Percentiles rank a stretch among this genome's conserved stretches.
These are phyloP conservation scores for Athetis lepigone DNA, from an alignment of 2,888 invertebrate species.

Conservation along the genomic window DNA sequence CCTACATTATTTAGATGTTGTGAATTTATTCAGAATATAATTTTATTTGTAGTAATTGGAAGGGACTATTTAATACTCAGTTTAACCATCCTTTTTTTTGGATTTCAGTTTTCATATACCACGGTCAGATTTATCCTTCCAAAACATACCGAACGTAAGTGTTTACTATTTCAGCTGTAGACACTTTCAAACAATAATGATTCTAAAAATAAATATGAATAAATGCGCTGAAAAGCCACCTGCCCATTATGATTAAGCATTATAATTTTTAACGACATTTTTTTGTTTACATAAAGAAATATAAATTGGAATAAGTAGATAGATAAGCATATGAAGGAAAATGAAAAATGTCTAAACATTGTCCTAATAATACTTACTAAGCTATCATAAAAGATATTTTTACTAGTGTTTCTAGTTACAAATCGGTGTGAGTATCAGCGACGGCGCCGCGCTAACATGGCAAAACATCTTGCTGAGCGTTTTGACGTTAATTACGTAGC, in stretches of 20 bases:
- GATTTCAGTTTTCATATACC: not conserved
- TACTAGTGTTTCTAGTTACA: slow-evolving; percentile 3
- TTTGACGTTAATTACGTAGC: slow-evolving; percentile 60
- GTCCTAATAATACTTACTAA: too few relatives aligned
- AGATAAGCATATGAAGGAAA: too few relatives aligned
- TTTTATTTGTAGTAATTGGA: not conserved
- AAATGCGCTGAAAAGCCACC: too few relatives aligned
- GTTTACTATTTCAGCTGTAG: not conserved
- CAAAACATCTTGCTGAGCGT: slow-evolving; percentile 51
- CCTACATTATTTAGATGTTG: not conserved
- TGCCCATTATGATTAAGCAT: too few relatives aligned
- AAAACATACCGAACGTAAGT: not conserved
- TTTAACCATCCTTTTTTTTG: not conserved
- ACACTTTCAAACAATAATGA: slow-evolving; percentile 5
- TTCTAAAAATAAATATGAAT: not conserved
- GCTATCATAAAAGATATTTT: too few relatives aligned
- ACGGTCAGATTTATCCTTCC: not conserved
- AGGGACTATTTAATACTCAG: not conserved
- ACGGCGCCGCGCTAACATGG: slow-evolving; percentile 41
- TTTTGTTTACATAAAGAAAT: too few relatives aligned
- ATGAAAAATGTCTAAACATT: too few relatives aligned
- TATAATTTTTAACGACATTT: not conserved
- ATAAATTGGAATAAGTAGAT: too few relatives aligned
- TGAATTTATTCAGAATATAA: not conserved
- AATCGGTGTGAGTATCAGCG: slow-evolving; percentile 37